phyloP scores from a whole-genome alignment of 1,140 invertebrate genomes.

The Hermetia illucens region DNA sequence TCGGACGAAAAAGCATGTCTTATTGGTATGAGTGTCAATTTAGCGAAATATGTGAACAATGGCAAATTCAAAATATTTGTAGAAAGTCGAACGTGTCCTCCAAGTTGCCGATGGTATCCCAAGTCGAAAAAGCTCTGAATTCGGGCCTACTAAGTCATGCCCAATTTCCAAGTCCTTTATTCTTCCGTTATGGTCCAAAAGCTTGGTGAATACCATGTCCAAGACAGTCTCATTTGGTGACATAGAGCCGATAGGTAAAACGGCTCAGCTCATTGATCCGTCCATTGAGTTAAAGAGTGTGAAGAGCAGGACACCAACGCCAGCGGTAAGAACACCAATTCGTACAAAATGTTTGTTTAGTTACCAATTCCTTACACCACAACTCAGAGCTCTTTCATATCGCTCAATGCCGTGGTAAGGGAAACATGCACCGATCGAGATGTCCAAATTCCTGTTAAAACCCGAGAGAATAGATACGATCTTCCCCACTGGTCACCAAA shows the following conservation, averaged over 20 bases:
- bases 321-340: constrained; percentile 10
- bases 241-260: neutral
- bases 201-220: constrained; percentile 7
- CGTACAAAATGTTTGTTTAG: neutral
- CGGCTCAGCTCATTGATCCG: neutral
- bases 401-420: constrained; percentile 15
- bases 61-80: neutral
- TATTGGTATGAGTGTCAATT: constrained; percentile 19
- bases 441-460: too few species aligned
- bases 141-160: constrained; percentile 8
- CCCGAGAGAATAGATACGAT: too few species aligned
- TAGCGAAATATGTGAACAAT: too few species aligned
- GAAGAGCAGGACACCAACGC: constrained; percentile 14
- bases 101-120: constrained; percentile 11
- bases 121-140: neutral
- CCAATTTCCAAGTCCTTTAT: too few species aligned
- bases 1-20: constrained; percentile 24
- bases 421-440: constrained; percentile 11
- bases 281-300: neutral
- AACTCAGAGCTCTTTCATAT: constrained; percentile 17
- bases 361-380: neutral
- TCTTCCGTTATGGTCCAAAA: too few species aligned
- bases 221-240: constrained; percentile 12
- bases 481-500: constrained; percentile 16
- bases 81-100: constrained; percentile 23